Evolutionary conservation across 2,888 invertebrate species (phyloP), one percentile per base, ranked within the genome.

Genomic region (Saturnia japonica): DNA sequence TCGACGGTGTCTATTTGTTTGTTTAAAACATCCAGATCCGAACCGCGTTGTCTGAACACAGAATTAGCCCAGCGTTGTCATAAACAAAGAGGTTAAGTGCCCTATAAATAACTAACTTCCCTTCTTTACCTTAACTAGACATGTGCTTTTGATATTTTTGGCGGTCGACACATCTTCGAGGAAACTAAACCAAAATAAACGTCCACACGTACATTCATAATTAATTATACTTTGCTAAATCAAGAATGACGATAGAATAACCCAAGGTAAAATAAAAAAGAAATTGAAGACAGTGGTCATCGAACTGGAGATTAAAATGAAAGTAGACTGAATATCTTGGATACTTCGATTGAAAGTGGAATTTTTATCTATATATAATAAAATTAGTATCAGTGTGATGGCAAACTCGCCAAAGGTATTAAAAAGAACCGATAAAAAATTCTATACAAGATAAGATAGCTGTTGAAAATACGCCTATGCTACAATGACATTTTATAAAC

Each of bases 11-110:
- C 40, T 42, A 57, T 67, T 70, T 79, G 74, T 80, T 81, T 80
- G 74, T 76, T 78, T 76, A 76, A 72, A 80, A 78, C 77, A 76
- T 81, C 74, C 78, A 71, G 74, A 79, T 76, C 74, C 74, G 74
- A 69, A 74, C 74, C 74, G 70, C 75, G 73, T 74, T 80, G 81
- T 78, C 80, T 79, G 77, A 84, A 83, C 83, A 84, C 86, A 72
- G 82, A 87, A 85, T 87, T 85, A 88, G 85, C 81, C 77, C 78
- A 51, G 68, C 71, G 71, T 77, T 82, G 82, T 86, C 86, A 86
- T 88, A 88, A 89, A 88, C 87, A 89, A 88, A 82, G 86, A 88
- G 85, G 84, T 88, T 89, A 88, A 88, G 85, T 85, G 85, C 81
- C 82, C 82, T 84, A 78, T 80, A 87, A 88, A 89, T 89, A 87